These are phyloP conservation scores for Leptoteleia sp. DNA, from an alignment of 1,140 invertebrate species.

Conservation along the genomic window DNA sequence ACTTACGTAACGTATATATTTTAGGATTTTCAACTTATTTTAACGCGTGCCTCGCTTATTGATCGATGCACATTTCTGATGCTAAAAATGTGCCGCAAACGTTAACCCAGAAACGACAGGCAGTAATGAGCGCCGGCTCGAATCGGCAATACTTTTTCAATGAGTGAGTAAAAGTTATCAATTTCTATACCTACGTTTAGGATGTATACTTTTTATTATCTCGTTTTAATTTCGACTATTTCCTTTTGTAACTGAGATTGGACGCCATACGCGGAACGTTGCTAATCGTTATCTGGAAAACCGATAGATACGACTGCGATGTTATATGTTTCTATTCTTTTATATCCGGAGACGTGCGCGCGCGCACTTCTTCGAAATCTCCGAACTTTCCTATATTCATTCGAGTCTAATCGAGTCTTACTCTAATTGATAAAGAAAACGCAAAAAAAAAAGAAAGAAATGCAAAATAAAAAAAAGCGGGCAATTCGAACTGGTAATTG, in stretches of 20 bases:
- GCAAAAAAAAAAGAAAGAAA: too few species aligned
- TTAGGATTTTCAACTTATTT: slow-evolving; percentile 61
- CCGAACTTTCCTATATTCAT: slow-evolving; percentile 9
- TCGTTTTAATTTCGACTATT: slow-evolving; percentile 79
- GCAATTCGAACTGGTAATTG: slow-evolving; percentile 15
- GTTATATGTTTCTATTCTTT: slow-evolving; percentile 34
- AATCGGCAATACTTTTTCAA: slow-evolving; percentile 77
- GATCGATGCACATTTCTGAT: slow-evolving; percentile 64
- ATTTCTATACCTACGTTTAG: slow-evolving; percentile 81
- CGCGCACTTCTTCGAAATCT: slow-evolving; percentile 15
- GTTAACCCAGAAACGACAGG: slow-evolving; percentile 79
- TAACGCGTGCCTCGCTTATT: slow-evolving; percentile 66
- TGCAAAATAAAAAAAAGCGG: not conserved
- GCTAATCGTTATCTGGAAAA: slow-evolving; percentile 66
- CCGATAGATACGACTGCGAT: slow-evolving; percentile 54
- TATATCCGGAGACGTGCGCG: slow-evolving; percentile 12
- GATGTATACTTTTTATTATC: slow-evolving; percentile 78
- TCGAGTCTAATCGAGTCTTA: not conserved
- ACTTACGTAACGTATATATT: slow-evolving; percentile 57
- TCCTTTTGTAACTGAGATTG: slow-evolving; percentile 80
- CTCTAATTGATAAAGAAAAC: too few species aligned
- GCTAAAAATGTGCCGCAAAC: slow-evolving; percentile 70
- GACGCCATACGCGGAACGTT: slow-evolving; percentile 71
- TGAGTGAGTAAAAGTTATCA: slow-evolving; percentile 81
- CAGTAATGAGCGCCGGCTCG: slow-evolving; percentile 56